Conservation (phyloP, 2,888 invertebrate genomes). For the Agrenia bidenticulata region DNA sequence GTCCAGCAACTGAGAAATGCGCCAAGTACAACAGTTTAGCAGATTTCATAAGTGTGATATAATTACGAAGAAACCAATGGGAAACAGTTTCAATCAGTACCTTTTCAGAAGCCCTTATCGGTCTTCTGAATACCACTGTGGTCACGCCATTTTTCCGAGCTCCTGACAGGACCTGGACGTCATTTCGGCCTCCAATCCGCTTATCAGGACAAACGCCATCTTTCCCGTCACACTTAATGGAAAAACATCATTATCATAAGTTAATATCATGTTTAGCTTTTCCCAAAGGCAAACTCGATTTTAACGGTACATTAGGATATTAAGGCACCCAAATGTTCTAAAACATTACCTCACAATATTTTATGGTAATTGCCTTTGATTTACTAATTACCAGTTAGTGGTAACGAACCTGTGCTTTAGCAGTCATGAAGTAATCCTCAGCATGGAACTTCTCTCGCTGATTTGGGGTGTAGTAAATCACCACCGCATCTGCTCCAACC, state of each 20-base stretch:
- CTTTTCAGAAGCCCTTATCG: conserved; percentile 64
- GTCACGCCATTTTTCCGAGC: conserved; percentile 77
- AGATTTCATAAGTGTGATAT: too few relatives aligned
- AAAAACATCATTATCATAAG: too few relatives aligned
- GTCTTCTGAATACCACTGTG: conserved; percentile 74
- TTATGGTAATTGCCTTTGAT: too few relatives aligned
- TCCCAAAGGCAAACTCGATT: too few relatives aligned
- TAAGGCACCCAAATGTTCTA: too few relatives aligned
- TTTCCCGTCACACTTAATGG: conserved; percentile 73
- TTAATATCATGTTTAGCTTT: too few relatives aligned
- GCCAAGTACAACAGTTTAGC: too few relatives aligned
- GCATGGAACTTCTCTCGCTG: conserved; percentile 68
- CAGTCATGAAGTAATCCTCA: conserved; percentile 81
- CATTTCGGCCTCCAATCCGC: conserved; percentile 75
- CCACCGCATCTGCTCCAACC: conserved; percentile 79
- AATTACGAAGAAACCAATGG: neutral
- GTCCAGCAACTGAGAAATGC: too few relatives aligned
- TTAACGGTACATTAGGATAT: too few relatives aligned
- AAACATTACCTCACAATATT: too few relatives aligned
- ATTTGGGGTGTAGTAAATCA: conserved; percentile 66
- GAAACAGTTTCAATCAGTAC: neutral
- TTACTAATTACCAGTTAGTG: neutral
- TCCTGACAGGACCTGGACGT: conserved; percentile 73
- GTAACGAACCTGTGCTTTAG: conserved; percentile 64
- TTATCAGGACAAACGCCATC: conserved; percentile 84